Conservation (phyloP, 2,888 invertebrate species). For the Nudaria mundana region DNA sequence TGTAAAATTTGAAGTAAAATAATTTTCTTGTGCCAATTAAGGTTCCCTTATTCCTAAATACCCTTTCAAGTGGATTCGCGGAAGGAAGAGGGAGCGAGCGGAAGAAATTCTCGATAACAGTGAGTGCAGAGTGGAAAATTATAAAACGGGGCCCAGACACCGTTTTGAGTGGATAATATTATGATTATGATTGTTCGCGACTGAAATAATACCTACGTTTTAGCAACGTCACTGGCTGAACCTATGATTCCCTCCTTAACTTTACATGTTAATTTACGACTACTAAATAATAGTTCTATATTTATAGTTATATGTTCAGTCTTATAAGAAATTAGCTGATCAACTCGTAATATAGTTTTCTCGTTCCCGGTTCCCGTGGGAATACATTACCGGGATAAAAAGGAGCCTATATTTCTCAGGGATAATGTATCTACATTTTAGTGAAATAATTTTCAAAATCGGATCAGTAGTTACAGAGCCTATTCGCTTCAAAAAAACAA, state of each 20-base stretch:
- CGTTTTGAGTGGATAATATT: conserved; percentile 52
- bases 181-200: conserved; percentile 49
- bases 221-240: conserved; percentile 12
- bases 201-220: conserved; percentile 32
- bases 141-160: conserved; percentile 61
- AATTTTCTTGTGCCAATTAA: conserved; percentile 72
- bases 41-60: conserved; percentile 71
- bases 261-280: too few relatives aligned
- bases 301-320: too few relatives aligned
- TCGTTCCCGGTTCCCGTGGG: too few relatives aligned
- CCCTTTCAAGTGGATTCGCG: conserved; percentile 66
- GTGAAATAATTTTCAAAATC: too few relatives aligned
- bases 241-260: conserved; percentile 13
- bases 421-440: too few relatives aligned
- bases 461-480: too few relatives aligned
- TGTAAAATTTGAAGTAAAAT: conserved; percentile 55
- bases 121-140: conserved; percentile 69
- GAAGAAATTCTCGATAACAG: conserved; percentile 74
- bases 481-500: too few relatives aligned
- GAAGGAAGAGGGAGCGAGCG: conserved; percentile 71
- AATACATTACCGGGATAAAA: too few relatives aligned
- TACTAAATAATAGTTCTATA: too few relatives aligned
- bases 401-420: too few relatives aligned
- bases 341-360: too few relatives aligned
- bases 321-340: too few relatives aligned